Evolutionary conservation across 2,113 vertebrate genomes (phyloP), one percentile per base, ranked within the genome.

Genomic region (Hymenochirus boettgeri): DNA sequence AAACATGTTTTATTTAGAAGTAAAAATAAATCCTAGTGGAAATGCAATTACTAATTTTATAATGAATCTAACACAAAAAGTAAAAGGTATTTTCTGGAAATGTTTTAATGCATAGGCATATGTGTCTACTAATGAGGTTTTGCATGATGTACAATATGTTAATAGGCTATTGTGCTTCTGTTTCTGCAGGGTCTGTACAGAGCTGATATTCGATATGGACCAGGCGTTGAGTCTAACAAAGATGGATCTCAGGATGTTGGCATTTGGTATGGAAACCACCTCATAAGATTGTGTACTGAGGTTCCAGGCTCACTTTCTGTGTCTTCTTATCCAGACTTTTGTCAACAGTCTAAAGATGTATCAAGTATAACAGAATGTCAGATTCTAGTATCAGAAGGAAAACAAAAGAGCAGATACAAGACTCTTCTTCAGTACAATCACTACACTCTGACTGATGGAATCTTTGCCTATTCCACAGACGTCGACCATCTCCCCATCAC

Each of bases 161-260:
- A n/a, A n/a, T n/a, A n/a, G n/a, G n/a, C n/a, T n/a, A n/a, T n/a
- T n/a, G n/a, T n/a, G n/a, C 29, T 31, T 10, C 2, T 35, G 10
- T 70, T 55, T 64, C 13, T 39, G 15, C 66, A 95, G 94, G 94
- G 93, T 15, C 79, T 96, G 69, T 96, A 93, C 71, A 85, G 74
- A 22, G 64, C 63, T 0, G 87, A 88, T 57, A 61, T 83, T n/a
- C 83, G 86, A 23, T 89, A 91, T 6, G 92, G 92, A 39, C 94
- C 92, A 0, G 92, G 92, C 8, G 64, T 95, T 1, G 26, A 87
- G 48, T 88, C 72, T 1, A 80, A 92, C 70, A 72, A 77, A 0
- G 86, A 91, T 1, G 83, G 84, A 3, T 70, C 39, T 21, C 82
- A 90, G 75, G 91, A 93, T 3, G 85, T 92, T 21, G 93, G 92